Base-by-base conservation (phyloP, 2,888 invertebrate genomes). In the Hyppa rectilinea region DNA sequence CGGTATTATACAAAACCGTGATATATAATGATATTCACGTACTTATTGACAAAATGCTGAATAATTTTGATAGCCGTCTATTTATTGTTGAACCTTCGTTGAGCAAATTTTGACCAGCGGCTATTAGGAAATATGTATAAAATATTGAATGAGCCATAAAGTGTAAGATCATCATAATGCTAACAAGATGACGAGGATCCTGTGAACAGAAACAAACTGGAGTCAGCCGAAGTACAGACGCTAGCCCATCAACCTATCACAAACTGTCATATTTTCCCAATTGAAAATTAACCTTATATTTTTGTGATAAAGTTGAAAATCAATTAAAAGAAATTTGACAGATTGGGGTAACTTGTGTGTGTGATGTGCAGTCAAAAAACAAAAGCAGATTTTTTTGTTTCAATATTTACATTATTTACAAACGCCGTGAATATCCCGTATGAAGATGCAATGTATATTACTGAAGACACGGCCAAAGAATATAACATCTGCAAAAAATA, bases 401-500 rank as follows among this genome's bases (percentile, higher is more conserved):
- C n/a, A 34, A n/a, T 52, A 65, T 43, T 67, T 65, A 68, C 66
- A 23, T 43, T 23, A n/a, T 52, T 31, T 47, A 55, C 7, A 70
- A 67, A 31, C 20, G 64, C 38, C 12, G 20, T 20, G 36, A 52
- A 60, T 2, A 76, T 14, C 7, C 43, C 68, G 2, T 45, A 62
- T 10, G 61, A 40, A 0, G 63, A 10, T 47, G 55, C 43, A 1
- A 63, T 29, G 26, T 34, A 71, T 45, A 49, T 17, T 0, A 71
- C 0, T 4, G 56, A 50, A n/a, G 60, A 60, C 2, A 75, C 2
- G 1, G 26, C 20, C 45, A 76, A 52, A 2, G 64, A 55, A 36
- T 55, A 76, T 14, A 53, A n/a, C 53, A 79, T 70, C 80, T 70
- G 60, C 4, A 72, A 71, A 45, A 71, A 53, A 38, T 29, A 2